A percentile compares a stretch with the other conserved stretches of the same genome.
Evolutionary conservation across 1,140 invertebrate species (phyloP).

Genomic region (Arctopsyche grandis): DNA sequence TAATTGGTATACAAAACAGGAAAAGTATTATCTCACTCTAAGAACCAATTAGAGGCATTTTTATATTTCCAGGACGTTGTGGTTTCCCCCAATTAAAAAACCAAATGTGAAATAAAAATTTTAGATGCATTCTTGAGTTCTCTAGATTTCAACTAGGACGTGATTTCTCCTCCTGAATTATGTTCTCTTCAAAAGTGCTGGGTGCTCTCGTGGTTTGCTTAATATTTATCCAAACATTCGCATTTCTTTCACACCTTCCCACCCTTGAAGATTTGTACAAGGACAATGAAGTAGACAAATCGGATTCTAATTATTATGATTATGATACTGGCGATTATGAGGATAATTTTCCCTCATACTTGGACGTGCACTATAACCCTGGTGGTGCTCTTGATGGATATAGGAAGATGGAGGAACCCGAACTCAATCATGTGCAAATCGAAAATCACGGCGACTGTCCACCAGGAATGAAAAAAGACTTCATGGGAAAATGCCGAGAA

Average conservation of each 20-base stretch:
- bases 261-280: no score
- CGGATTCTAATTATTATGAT: neutral
- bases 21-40: no score
- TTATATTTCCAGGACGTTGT: neutral
- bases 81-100: neutral
- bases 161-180: neutral
- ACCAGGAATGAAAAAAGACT: slow-evolving; percentile 13
- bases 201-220: neutral
- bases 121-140: no score
- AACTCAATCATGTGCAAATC: no score
- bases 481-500: neutral
- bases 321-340: slow-evolving; percentile 1
- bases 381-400: neutral
- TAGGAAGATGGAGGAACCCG: neutral
- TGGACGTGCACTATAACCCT: neutral
- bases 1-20: no score
- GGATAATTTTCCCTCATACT: neutral
- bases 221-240: neutral
- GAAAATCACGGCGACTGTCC: neutral
- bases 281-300: neutral
- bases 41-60: no score
- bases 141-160: no score
- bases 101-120: no score
- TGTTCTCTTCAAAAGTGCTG: neutral
- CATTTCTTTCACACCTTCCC: neutral